These are phyloP conservation scores for Odontocerum albicorne DNA, from an alignment of 2,888 invertebrate species.

Conservation along the genomic window DNA sequence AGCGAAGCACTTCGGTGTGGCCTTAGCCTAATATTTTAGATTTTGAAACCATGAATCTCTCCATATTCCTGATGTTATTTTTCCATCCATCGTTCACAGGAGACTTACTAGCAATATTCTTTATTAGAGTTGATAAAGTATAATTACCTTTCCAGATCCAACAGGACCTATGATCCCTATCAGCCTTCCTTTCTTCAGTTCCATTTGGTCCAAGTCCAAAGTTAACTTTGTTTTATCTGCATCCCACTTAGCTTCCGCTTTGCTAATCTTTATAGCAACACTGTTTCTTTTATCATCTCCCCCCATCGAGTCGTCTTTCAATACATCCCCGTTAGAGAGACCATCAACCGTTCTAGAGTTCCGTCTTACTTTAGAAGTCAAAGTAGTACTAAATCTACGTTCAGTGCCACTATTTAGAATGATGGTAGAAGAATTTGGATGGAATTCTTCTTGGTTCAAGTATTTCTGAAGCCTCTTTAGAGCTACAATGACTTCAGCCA, in stretches of 20 bases:
- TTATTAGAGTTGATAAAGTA: not conserved
- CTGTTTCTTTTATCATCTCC: constrained; percentile 22
- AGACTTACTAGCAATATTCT: too few relatives aligned
- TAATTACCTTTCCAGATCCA: constrained; percentile 68
- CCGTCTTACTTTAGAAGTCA: not conserved
- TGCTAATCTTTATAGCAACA: constrained; percentile 32
- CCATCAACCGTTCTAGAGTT: constrained; percentile 22
- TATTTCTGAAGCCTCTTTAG: constrained; percentile 50
- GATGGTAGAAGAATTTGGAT: not conserved
- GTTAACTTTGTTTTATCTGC: constrained; percentile 52
- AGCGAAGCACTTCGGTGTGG: too few relatives aligned
- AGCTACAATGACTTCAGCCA: constrained; percentile 58
- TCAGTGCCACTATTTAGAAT: not conserved
- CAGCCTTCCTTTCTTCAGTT: constrained; percentile 59
- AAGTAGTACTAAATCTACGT: too few relatives aligned
- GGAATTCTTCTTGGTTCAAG: constrained; percentile 40
- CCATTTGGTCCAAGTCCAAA: constrained; percentile 55
- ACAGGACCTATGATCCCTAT: constrained; percentile 76
- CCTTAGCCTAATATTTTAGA: not conserved
- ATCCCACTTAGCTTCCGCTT: constrained; percentile 55
- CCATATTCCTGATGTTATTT: too few relatives aligned
- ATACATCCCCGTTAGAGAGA: not conserved
- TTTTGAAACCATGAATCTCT: too few relatives aligned
- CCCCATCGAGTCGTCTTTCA: constrained; percentile 40
- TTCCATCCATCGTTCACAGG: too few relatives aligned